Base-by-base conservation (phyloP, 2,797 vertebrate species). In the Cheracebus regulus region DNA sequence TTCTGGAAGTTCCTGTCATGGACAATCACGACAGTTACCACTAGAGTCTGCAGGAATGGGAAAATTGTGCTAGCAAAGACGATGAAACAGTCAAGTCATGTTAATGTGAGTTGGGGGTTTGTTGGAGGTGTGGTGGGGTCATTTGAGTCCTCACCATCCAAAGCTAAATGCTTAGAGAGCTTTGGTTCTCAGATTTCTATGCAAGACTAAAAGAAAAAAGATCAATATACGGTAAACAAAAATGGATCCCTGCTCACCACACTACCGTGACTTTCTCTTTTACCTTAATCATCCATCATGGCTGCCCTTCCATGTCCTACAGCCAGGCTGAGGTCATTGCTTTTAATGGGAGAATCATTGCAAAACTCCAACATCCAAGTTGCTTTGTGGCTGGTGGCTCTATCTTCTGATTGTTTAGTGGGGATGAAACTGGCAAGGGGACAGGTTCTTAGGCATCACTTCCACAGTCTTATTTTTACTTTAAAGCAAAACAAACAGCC, bases 401-500 rank as follows among this genome's bases (percentile, higher is more conserved):
- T 92, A 9, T 67, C 79, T 83, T 79, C 52, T 75, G 15, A 55
- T 90, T 11, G 61, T 36, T 92, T 50, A 41, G 7, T 46, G 52
- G n/a, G 7, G 57, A 46, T 12, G 41, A 50, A 86, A 22, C 26
- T 92, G 75, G 80, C 46, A 58, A 33, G 7, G 57, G 46, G 57
- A 61, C 30, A 72, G 88, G 73, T 26, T 58, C 39, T 89, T 52
- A 50, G 36, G 26, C 44, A 2, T 90, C 28, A 80, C 33, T 11
- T 64, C 36, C 3, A 17, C 52, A 76, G 41, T 72, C 58, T 41
- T 58, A 78, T 57, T 41, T 91, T 96, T 84, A 79, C 73, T 96
- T 96, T 95, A 88, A 93, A 96, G 86, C 48, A 64, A 90, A 95
- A 76, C 30, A 87, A 85, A 70, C 48, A 75, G 39, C 41, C 26